These are phyloP conservation scores for Oligia fasciuncula DNA, from an alignment of 2,888 invertebrate genomes.

Conservation along the genomic window DNA sequence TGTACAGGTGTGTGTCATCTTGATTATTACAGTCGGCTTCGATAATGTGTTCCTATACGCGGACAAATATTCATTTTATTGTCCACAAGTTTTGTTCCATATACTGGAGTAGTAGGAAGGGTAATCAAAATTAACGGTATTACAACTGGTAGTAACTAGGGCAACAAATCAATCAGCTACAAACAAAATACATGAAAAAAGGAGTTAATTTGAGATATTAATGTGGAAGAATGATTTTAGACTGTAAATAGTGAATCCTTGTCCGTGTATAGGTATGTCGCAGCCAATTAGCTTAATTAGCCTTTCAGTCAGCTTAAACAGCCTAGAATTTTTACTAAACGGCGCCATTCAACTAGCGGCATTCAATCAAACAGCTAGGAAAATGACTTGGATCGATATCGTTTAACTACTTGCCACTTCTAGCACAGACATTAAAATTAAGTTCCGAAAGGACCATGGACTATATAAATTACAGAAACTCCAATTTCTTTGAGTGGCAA, in stretches of 20 bases:
- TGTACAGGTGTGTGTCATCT: constrained; percentile 92
- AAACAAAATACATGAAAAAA: no score
- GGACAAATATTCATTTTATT: neutral
- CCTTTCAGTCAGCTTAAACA: neutral
- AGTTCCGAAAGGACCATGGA: neutral
- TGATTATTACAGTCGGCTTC: neutral
- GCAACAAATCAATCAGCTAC: no score
- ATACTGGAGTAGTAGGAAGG: no score
- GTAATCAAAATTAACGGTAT: no score
- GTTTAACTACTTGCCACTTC: no score
- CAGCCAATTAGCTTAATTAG: neutral
- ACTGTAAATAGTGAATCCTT: neutral
- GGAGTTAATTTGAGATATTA: no score
- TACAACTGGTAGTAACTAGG: no score
- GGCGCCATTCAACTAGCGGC: no score
- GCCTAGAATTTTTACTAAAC: neutral
- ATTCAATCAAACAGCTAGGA: no score
- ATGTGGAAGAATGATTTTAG: neutral
- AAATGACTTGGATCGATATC: no score
- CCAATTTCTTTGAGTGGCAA: neutral
- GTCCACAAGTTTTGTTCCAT: neutral
- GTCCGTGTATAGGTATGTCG: neutral
- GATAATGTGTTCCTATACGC: no score
- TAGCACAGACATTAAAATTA: no score
- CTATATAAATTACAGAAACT: neutral